Conservation (phyloP, 1,140 invertebrate species). For the Zaprionus taronus region DNA sequence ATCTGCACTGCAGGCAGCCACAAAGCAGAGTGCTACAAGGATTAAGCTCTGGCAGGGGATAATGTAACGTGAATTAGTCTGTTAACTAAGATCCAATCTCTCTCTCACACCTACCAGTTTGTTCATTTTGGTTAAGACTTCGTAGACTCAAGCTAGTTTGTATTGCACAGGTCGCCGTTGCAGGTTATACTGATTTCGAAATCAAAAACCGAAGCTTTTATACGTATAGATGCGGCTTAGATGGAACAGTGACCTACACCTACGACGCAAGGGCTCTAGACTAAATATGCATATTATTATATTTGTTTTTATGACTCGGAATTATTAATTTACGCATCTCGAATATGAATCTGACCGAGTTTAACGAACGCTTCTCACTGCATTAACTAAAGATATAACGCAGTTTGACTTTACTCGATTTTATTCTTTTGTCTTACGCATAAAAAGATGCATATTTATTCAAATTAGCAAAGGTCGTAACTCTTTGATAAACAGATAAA, state of each 20-base stretch:
- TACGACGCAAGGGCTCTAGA: conserved; percentile 34
- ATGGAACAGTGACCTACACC: conserved; percentile 66
- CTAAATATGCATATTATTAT: conserved; percentile 49
- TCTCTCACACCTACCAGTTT: conserved; percentile 54
- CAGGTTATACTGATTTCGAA: conserved; percentile 59
- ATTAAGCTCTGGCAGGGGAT: conserved; percentile 44
- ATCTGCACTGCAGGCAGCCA: conserved; percentile 45
- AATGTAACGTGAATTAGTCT: background rate
- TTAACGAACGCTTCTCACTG: conserved; percentile 58
- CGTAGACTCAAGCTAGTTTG: background rate
- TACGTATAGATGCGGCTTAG: conserved; percentile 27
- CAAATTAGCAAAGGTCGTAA: conserved; percentile 36
- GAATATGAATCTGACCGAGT: conserved; percentile 74
- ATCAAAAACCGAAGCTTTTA: conserved; percentile 52
- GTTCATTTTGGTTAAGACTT: conserved; percentile 43
- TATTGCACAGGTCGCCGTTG: conserved; percentile 30
- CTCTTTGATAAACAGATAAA: conserved; percentile 28
- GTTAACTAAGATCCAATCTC: background rate
- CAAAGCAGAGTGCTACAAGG: conserved; percentile 47
- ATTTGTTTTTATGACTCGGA: conserved; percentile 43
- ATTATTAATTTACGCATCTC: conserved; percentile 70
- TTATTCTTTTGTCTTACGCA: conserved; percentile 36
- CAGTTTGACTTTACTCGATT: conserved; percentile 19
- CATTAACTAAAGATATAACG: conserved; percentile 10
- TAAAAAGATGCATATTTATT: conserved; percentile 45